Evolutionary conservation across 2,113 vertebrate species (phyloP).

Genomic region (Danionella cerebrum): DNA sequence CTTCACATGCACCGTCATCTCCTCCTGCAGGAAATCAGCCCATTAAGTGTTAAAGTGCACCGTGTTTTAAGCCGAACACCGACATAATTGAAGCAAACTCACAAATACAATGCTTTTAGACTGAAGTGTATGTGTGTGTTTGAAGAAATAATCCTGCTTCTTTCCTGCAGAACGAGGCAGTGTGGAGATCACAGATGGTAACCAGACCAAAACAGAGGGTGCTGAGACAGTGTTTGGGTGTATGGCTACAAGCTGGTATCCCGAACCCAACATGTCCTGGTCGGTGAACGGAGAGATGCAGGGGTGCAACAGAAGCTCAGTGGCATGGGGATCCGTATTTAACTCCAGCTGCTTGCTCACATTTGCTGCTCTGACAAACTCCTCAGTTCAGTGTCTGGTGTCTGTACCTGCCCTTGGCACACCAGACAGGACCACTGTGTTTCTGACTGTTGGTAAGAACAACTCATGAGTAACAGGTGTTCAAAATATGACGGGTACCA

Average conservation of each 20-base stretch:
- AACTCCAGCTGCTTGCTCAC: conserved; percentile 65
- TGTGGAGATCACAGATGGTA: conserved; percentile 58
- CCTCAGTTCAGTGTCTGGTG: conserved; percentile 69
- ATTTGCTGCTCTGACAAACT: conserved; percentile 52
- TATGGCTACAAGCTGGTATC: conserved; percentile 65
- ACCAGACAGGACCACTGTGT: conserved; percentile 54
- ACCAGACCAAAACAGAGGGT: conserved; percentile 56
- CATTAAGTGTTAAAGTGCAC: background rate
- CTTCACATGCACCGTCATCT: background rate
- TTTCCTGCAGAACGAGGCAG: conserved; percentile 66
- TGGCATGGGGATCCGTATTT: conserved; percentile 31
- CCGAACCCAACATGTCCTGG: conserved; percentile 70
- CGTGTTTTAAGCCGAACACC: background rate
- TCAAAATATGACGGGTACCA: too few relatives aligned
- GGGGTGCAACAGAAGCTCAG: conserved; percentile 52
- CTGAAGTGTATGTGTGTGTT: background rate
- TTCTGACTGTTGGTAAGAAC: conserved; percentile 60
- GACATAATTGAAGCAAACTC: background rate
- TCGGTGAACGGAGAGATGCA: conserved; percentile 49
- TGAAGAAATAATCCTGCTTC: background rate
- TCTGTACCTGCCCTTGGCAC: conserved; percentile 48
- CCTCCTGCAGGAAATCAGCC: conserved; percentile 19
- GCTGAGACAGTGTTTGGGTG: conserved; percentile 68
- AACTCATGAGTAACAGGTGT: too few relatives aligned
- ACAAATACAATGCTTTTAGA: background rate